Base-by-base conservation (phyloP, 2,797 vertebrate species). In the Monodelphis domestica region DNA sequence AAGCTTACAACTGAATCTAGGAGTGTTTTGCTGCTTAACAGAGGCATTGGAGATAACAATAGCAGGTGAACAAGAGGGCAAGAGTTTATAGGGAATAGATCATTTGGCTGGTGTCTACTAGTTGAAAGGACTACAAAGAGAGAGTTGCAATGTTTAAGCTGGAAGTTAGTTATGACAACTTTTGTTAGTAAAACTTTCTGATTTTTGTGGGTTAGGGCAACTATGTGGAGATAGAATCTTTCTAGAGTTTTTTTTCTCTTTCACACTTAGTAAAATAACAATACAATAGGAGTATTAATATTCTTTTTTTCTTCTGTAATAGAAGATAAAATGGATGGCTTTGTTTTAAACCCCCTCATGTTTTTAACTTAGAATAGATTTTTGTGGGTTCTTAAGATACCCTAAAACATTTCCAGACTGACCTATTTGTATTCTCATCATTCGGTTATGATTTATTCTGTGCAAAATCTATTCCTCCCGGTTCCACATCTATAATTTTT, bases 371-470 rank as follows among this genome's bases (percentile, higher is more conserved):
- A 89, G 55, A 10, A 56, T 90, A 88, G 50, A 90, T 78, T 93
- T 95, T 95, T 91, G 89, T 26, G 63, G 91, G 91, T 88, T 11
- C 92, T 55, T 95, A 51, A 12, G 95, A 30, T 28, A 88, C 89
- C 15, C 28, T 93, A 63, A 94, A 59, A 54, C 89, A 91, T 78
- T 95, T 94, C 29, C 70, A 21, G 63, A 90, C 14, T 92, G 4
- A 90, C 91, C 52, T 90, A 26, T 93, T 89, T 94, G 12, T 89
- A 28, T 90, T 57, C 26, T 90, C 28, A 28, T 93, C 29, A 91
- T 94, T 93, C 53, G 90, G 17, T 54, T 93, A 50, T 89, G 91
- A 94, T 53, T 92, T 88, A 87, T 56, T 90, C 15, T 9, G 54
- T 29, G 28, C 70, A 95, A 59, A 94, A 89, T 92, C 89, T 91